Evolutionary conservation across 2,113 vertebrate genomes (phyloP), one percentile per base, ranked within the genome.

Genomic region (Peromyscus leucopus): DNA sequence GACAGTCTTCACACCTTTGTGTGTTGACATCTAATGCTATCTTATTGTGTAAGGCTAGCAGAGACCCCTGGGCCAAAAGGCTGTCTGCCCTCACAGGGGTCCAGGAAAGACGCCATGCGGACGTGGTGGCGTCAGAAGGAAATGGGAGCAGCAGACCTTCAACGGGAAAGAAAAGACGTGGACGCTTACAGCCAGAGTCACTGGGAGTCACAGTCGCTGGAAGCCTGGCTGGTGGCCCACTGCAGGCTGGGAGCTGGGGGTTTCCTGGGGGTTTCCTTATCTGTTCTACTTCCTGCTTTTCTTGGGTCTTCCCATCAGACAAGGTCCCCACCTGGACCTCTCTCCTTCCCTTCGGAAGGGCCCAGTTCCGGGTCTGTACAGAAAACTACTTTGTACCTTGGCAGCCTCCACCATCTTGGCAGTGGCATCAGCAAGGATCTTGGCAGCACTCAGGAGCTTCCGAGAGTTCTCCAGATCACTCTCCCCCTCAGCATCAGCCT

Each of bases 391-490:
- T 91, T 96, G 31, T 94, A 99, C 99, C 99, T 99, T 99, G 0
- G 99, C 99, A 48, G 99, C 99, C 93, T 99, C 99, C 98, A 99
- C 99, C 99, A 99, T 99, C 98, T 99, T 99, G 86, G 99, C 99
- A 0, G 99, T 99, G 95, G 99, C 99, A 16, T 99, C 99, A 0
- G 99, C 99, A 84, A 99, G 98, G 71, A 99, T 99, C 96, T 99
- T 99, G 97, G 99, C 99, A 0, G 99, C 99, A 0, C 99, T 99
- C 72, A 99, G 99, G 72, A 99, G 99, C 90, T 99, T 99, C 92
- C 99, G 99, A 0, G 99, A 99, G 98, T 99, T 99, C 98, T 99
- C 99, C 97, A 99, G 98, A 94, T 99, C 99, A 0, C 99, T 99
- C 96, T 99, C 99, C 76, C 99, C 99, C 90, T 99, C 99, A 0